These are phyloP conservation scores for Campopleginae sp. DNA, from an alignment of 2,888 invertebrate species.

Conservation along the genomic window DNA sequence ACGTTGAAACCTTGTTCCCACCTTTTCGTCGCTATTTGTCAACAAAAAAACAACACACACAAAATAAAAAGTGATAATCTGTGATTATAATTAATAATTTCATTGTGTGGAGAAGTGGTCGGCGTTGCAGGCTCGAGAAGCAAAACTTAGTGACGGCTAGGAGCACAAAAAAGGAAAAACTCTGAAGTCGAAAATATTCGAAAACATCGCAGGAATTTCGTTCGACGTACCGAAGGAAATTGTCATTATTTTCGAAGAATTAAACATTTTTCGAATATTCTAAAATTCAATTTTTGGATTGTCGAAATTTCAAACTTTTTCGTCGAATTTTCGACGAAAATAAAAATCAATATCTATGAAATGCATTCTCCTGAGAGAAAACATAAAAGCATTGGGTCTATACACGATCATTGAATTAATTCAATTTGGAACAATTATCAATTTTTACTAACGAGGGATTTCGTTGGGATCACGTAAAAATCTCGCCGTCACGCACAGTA, in stretches of 20 bases:
- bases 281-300: neutral
- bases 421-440: slow-evolving; percentile 51
- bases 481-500: slow-evolving; percentile 56
- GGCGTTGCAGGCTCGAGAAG: neutral
- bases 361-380: slow-evolving; percentile 47
- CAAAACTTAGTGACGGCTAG: neutral
- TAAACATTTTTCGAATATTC: neutral
- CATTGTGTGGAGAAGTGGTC: neutral
- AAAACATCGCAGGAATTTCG: too few species aligned
- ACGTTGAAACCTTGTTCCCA: slow-evolving; percentile 62
- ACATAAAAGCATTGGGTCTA: slow-evolving; percentile 55
- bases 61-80: too few species aligned
- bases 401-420: slow-evolving; percentile 57
- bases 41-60: slow-evolving; percentile 18
- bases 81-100: neutral
- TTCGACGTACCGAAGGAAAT: too few species aligned
- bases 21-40: slow-evolving; percentile 51
- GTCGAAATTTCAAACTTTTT: neutral
- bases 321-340: neutral
- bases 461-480: slow-evolving; percentile 47
- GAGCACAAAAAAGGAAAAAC: slow-evolving; percentile 28
- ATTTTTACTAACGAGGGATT: slow-evolving; percentile 42
- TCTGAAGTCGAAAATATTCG: neutral
- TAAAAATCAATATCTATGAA: slow-evolving; percentile 37
- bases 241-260: too few species aligned